Conservation (phyloP, 2,113 vertebrate species). For the Odocoileus virginianus region DNA sequence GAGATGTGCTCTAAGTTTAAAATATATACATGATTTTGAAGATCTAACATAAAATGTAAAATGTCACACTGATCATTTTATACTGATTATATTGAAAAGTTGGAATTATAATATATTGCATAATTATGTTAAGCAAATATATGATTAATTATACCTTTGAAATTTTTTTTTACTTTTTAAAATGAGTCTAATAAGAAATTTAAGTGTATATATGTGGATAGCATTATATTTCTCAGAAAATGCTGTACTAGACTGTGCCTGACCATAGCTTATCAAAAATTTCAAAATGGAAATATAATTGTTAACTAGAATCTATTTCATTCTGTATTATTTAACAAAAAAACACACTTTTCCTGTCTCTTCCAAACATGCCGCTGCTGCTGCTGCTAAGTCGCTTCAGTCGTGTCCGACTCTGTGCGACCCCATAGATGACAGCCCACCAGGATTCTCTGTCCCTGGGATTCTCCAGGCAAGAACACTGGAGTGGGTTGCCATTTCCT, state of each 20-base stretch:
- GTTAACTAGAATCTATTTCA: neutral
- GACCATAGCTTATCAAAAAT: neutral
- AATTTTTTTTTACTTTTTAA: neutral
- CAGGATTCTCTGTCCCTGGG: neutral
- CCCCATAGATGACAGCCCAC: neutral
- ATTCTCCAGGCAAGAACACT: neutral
- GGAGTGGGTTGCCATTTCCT: neutral
- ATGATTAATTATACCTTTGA: neutral
- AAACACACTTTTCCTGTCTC: neutral
- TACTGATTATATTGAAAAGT: neutral
- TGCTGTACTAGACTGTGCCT: neutral
- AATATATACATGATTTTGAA: neutral
- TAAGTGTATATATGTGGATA: neutral
- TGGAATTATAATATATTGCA: neutral
- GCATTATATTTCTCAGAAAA: neutral
- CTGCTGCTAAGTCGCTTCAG: rapidly evolving
- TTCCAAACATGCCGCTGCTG: neutral
- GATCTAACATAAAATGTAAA: neutral
- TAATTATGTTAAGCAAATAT: neutral
- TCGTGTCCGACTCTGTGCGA: rapidly evolving
- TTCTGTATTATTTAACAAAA: neutral
- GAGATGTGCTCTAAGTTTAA: neutral
- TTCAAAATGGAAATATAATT: neutral
- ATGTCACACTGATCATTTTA: neutral
- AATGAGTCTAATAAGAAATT: neutral